phyloP scores from a whole-genome alignment of 2,797 vertebrate genomes.

The Rhincodon typus region DNA sequence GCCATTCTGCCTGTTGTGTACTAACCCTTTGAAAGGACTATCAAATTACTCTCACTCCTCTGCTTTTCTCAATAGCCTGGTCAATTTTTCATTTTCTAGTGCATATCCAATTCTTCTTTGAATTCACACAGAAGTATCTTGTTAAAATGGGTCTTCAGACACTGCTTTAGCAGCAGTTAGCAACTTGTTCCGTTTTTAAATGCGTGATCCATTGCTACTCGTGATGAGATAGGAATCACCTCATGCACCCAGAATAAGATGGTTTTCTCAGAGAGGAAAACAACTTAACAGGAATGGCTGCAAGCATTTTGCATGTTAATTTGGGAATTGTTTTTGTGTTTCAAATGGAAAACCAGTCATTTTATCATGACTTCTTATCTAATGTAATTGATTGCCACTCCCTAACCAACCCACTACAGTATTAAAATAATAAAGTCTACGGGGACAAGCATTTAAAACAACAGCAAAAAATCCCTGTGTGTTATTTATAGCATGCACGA shows the following conservation, averaged over 20 bases:
- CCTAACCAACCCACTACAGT: neutral
- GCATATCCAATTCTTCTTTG: neutral
- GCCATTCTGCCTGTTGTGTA: neutral
- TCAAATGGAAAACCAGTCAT: constrained; percentile 11
- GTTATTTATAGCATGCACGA: constrained; percentile 18
- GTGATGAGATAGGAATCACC: neutral
- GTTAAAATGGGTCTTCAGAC: neutral
- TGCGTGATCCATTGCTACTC: neutral
- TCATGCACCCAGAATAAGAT: neutral
- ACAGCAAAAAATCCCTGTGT: neutral
- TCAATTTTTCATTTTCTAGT: neutral
- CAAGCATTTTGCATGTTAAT: constrained; percentile 19
- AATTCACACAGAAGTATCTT: neutral
- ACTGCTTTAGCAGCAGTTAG: neutral
- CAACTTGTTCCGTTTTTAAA: neutral
- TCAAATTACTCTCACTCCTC: neutral
- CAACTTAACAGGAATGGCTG: neutral
- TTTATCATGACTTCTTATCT: constrained; percentile 29
- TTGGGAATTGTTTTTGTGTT: neutral
- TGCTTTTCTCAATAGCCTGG: neutral
- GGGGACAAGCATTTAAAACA: constrained; percentile 19
- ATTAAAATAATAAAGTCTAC: constrained; percentile 27
- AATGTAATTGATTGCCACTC: constrained; percentile 28
- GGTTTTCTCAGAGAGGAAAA: neutral
- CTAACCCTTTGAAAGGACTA: neutral